Evolutionary conservation across 64 coral and sea anemone species (phyloP).

Genomic region (Porites lutea): DNA sequence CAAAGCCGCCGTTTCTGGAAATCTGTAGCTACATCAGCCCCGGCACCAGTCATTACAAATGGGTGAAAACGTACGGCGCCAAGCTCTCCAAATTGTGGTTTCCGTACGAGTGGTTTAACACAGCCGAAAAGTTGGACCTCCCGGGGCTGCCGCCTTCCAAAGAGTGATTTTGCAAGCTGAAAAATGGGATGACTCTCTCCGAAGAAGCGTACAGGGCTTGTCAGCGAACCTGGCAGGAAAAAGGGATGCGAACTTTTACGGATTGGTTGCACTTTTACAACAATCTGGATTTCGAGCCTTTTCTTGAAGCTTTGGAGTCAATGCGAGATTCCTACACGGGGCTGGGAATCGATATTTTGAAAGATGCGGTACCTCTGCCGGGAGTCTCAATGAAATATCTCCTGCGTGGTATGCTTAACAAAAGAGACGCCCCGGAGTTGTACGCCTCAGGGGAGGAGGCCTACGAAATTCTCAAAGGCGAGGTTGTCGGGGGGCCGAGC

Average conservation of each 20-base stretch:
- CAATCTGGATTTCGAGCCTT: constrained; percentile 38
- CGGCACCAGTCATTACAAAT: too few relatives aligned
- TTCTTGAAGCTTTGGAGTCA: constrained; percentile 47
- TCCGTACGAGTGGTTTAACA: too few relatives aligned
- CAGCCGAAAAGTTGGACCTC: too few relatives aligned
- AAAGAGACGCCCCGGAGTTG: neutral
- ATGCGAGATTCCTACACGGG: constrained; percentile 35
- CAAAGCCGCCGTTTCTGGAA: too few relatives aligned
- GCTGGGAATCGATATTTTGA: constrained; percentile 45
- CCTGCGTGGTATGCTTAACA: constrained; percentile 1
- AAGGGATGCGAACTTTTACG: neutral
- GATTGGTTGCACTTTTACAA: constrained; percentile 62
- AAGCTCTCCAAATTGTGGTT: too few relatives aligned
- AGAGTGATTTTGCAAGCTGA: too few relatives aligned
- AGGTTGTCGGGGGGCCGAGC: constrained; percentile 24
- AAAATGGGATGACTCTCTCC: too few relatives aligned
- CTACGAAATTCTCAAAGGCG: neutral
- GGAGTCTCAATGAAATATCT: constrained; percentile 54
- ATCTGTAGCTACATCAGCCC: constrained; percentile 21
- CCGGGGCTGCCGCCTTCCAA: too few relatives aligned
- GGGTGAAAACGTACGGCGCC: too few relatives aligned
- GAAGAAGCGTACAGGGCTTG: too few relatives aligned
- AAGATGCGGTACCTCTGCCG: constrained; percentile 43
- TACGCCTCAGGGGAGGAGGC: constrained; percentile 22
- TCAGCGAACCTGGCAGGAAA: neutral